Evolutionary conservation across 2,113 vertebrate genomes (phyloP).

Genomic region (Plestiodon gilberti): DNA sequence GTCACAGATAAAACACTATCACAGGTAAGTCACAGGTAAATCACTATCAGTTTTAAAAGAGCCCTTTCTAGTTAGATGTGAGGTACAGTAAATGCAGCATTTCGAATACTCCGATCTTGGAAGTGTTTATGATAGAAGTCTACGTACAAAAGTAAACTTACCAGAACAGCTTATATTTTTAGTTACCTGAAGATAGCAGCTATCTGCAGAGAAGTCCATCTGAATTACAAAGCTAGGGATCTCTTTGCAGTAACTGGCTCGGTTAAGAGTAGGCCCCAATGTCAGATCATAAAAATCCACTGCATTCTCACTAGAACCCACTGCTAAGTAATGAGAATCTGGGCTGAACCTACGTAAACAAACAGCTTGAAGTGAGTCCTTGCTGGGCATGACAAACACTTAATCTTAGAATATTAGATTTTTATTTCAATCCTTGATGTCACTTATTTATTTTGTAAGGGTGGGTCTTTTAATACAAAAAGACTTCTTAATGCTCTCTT

Average conservation of each 20-base stretch:
- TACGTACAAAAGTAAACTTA: not conserved
- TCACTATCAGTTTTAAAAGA: not conserved
- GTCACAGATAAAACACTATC: not conserved
- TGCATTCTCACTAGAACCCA: conserved; percentile 90
- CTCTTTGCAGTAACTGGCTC: conserved; percentile 95
- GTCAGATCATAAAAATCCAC: conserved; percentile 97
- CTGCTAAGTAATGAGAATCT: conserved; percentile 91
- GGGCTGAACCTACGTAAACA: conserved; percentile 88
- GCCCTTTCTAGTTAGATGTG: not conserved
- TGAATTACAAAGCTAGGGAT: conserved; percentile 93
- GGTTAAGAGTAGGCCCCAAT: conserved; percentile 89
- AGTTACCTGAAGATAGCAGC: conserved; percentile 89
- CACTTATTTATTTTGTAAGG: not conserved
- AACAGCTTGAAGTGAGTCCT: not conserved
- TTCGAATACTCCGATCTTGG: not conserved
- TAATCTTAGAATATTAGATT: not conserved
- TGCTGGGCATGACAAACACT: not conserved
- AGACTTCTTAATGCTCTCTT: not conserved
- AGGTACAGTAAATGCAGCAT: not conserved
- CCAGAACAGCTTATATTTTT: conserved; percentile 7
- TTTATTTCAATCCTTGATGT: not conserved
- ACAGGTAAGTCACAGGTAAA: too few species aligned
- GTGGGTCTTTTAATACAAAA: not conserved
- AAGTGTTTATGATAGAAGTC: not conserved
- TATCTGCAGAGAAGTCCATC: conserved; percentile 95